Percentiles rank a stretch among this genome's conserved stretches.
Evolutionary conservation across 2,888 invertebrate genomes (phyloP).

Genomic region (Neria commutata): DNA sequence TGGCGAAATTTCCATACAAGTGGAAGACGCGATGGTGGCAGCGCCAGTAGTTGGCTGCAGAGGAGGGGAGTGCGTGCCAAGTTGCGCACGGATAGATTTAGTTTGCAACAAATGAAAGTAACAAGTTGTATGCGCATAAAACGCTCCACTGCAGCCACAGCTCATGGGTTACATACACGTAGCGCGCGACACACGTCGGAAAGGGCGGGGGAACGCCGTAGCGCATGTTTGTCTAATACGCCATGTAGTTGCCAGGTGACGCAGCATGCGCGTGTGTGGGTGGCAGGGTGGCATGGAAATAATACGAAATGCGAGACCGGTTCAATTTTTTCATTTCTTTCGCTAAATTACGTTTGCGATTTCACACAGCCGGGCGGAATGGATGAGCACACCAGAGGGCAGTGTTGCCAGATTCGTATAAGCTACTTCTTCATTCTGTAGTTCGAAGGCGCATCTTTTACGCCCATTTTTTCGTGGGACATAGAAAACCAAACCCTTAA

Average conservation of each 20-base stretch:
- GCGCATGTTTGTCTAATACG: no score
- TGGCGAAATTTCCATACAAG: slow-evolving; percentile 50
- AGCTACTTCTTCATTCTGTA: no score
- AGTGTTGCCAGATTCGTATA: no score
- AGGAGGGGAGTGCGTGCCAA: no score
- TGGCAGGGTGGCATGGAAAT: background rate
- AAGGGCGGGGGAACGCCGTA: no score
- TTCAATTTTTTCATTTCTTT: background rate
- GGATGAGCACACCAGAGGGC: no score
- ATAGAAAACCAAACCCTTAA: no score
- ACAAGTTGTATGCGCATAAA: slow-evolving; percentile 42
- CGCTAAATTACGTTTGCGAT: background rate
- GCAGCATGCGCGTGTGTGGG: background rate
- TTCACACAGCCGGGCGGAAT: background rate
- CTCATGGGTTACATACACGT: background rate
- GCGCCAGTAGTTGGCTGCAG: background rate
- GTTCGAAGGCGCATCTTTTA: no score
- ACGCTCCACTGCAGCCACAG: background rate
- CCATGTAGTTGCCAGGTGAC: background rate
- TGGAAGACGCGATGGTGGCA: no score
- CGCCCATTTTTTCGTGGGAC: no score
- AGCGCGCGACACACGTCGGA: background rate
- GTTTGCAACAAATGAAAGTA: slow-evolving; percentile 19
- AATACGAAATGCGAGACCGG: background rate
- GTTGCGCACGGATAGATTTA: background rate